A percentile compares a stretch with the other conserved stretches of the same genome.
These are phyloP conservation scores for Pelodiscus sinensis DNA, from an alignment of 2,113 vertebrate genomes.

Conservation along the genomic window DNA sequence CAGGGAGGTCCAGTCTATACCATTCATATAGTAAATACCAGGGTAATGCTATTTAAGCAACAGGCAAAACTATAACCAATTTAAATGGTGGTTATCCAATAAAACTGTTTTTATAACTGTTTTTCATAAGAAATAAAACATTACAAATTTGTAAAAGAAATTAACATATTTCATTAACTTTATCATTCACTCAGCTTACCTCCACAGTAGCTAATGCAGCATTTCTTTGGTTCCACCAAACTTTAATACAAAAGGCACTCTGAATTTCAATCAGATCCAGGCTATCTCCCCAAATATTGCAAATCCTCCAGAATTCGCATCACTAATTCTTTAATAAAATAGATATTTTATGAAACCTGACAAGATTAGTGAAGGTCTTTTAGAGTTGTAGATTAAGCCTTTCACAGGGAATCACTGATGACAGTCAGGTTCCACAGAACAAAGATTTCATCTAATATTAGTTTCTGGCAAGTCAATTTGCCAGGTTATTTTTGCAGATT, in stretches of 20 bases:
- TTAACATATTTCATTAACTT: conserved; percentile 15
- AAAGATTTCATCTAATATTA: conserved; percentile 72
- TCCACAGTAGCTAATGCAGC: not conserved
- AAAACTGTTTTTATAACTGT: not conserved
- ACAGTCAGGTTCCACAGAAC: conserved; percentile 70
- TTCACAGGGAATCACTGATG: conserved; percentile 65
- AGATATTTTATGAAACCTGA: conserved; percentile 72
- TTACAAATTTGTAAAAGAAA: not conserved
- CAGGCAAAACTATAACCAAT: not conserved
- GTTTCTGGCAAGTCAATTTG: conserved; percentile 73
- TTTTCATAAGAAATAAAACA: not conserved
- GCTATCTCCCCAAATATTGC: not conserved
- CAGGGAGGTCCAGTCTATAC: not conserved
- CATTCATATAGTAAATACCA: not conserved
- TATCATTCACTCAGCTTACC: not conserved
- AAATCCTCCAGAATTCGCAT: not conserved
- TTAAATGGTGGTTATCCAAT: not conserved
- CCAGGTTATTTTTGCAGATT: conserved; percentile 75
- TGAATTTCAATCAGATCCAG: conserved; percentile 43
- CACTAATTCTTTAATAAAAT: conserved; percentile 73
- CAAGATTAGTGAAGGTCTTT: conserved; percentile 64
- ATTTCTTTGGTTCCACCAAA: conserved; percentile 30
- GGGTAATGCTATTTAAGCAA: not conserved
- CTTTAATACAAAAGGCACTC: conserved; percentile 21
- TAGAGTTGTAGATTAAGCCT: conserved; percentile 52